These are phyloP conservation scores for Pectinophora gossypiella DNA, from an alignment of 1,140 invertebrate species.

Conservation along the genomic window DNA sequence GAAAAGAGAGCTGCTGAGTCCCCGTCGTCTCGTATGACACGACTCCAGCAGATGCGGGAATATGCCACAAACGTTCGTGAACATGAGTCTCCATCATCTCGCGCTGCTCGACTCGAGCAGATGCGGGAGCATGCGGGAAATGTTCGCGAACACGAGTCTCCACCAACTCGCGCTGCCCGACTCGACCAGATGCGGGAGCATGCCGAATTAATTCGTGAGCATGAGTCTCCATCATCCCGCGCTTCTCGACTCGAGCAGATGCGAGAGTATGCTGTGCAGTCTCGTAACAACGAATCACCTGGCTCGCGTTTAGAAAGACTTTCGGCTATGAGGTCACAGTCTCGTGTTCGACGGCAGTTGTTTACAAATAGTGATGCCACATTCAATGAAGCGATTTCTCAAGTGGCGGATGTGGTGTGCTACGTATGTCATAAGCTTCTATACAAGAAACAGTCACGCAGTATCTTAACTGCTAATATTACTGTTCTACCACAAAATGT, in stretches of 20 bases:
- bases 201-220: neutral
- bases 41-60: too few relatives aligned
- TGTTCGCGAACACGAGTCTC: neutral
- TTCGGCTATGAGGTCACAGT: neutral
- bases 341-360: neutral
- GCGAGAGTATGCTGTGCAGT: neutral
- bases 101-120: neutral
- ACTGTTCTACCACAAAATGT: neutral
- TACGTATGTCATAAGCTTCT: conserved; percentile 6
- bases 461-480: conserved; percentile 1
- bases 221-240: neutral
- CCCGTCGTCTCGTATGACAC: neutral
- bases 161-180: neutral
- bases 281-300: conserved; percentile 1
- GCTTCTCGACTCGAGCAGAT: neutral
- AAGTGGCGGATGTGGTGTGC: conserved; percentile 1
- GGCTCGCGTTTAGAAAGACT: neutral
- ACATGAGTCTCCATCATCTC: neutral
- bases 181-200: neutral
- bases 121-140: neutral
- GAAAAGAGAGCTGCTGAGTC: neutral
- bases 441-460: conserved; percentile 4
- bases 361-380: too few relatives aligned
- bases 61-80: too few relatives aligned
- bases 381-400: too few relatives aligned